A percentile compares a stretch with the other conserved stretches of the same genome.
phyloP scores from a whole-genome alignment of 2,888 invertebrate genomes.

The Pharmacophagus antenor region DNA sequence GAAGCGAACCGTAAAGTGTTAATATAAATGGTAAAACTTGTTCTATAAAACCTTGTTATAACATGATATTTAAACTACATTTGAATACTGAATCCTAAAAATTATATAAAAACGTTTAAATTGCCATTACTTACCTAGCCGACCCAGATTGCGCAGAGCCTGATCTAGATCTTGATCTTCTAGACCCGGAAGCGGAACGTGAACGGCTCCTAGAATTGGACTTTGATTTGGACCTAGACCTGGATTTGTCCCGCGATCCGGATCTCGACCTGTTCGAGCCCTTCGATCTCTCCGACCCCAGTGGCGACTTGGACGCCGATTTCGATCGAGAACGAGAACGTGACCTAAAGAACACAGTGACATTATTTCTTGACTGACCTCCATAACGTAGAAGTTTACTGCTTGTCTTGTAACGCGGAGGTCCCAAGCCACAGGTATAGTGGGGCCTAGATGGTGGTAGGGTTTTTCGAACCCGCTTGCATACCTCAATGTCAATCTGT shows the following conservation, averaged over 20 bases:
- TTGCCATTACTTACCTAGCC: conserved; percentile 43
- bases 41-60: no score
- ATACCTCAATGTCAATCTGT: no score
- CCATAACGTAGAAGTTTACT: background rate
- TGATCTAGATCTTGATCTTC: conserved; percentile 58
- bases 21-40: no score
- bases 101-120: background rate
- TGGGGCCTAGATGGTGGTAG: no score
- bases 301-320: conserved; percentile 48
- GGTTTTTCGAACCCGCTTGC: no score
- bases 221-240: conserved; percentile 51
- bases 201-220: conserved; percentile 64
- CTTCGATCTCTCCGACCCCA: conserved; percentile 45
- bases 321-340: conserved; percentile 44
- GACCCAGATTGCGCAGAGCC: conserved; percentile 56
- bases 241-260: conserved; percentile 40
- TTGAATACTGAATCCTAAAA: no score
- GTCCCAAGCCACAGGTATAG: no score
- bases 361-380: background rate
- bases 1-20: no score
- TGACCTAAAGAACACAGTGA: conserved; percentile 33
- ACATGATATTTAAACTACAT: no score
- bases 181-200: conserved; percentile 60
- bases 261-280: conserved; percentile 50
- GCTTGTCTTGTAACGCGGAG: no score